Evolutionary conservation across 2,113 vertebrate species (phyloP).

Genomic region (Oxyruncus cristatus): DNA sequence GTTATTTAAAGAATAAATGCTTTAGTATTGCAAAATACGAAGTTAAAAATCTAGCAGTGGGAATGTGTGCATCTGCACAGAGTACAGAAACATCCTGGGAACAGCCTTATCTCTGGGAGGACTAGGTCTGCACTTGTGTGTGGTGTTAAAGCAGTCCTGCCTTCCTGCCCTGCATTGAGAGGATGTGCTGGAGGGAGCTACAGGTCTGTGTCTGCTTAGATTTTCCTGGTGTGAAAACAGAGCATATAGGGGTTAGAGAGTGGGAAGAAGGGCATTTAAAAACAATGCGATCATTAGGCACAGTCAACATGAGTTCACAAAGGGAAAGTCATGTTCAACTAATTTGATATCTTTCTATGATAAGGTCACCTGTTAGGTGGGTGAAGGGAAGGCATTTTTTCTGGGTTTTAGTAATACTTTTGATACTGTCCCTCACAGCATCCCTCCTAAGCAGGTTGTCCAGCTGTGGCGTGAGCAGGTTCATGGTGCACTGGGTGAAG

Average conservation of each 20-base stretch:
- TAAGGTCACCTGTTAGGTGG: neutral
- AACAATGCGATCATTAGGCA: neutral
- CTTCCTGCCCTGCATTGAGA: neutral
- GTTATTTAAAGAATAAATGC: neutral
- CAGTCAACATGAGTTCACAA: neutral
- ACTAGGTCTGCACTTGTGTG: accelerated
- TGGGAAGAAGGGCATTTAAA: neutral
- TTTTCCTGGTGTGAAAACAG: neutral
- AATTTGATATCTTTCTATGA: neutral
- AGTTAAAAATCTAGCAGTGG: neutral
- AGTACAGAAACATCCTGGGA: neutral
- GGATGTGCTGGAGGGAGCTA: neutral
- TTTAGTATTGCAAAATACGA: neutral
- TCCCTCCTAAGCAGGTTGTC: neutral
- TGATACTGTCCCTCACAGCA: neutral
- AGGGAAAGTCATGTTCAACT: neutral
- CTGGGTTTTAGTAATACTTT: neutral
- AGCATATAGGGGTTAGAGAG: neutral
- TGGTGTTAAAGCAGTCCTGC: neutral
- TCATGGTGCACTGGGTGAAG: accelerated
- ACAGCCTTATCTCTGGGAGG: neutral
- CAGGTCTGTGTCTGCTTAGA: neutral
- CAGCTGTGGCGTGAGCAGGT: neutral
- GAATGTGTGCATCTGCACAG: neutral
- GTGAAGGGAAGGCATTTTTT: neutral